A percentile compares a stretch with the other conserved stretches of the same genome.
Evolutionary conservation across 2,113 vertebrate genomes (phyloP).

Genomic region (Anser brachyrhynchus): DNA sequence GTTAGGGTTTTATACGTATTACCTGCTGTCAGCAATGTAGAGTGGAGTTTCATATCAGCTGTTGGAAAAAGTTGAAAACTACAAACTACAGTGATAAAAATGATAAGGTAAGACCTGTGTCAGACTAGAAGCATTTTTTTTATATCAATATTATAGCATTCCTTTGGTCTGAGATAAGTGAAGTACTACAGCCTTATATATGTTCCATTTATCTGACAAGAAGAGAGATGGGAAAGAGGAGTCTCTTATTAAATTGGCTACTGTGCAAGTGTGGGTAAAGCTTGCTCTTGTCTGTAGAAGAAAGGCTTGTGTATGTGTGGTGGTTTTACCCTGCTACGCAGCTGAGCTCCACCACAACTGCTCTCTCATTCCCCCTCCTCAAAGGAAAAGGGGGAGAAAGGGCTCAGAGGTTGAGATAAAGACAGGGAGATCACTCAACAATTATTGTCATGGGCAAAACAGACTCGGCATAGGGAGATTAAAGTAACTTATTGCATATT

Average conservation of each 20-base stretch:
- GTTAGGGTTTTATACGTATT: conserved; percentile 90
- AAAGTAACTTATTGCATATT: too few species aligned
- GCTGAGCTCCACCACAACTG: too few species aligned
- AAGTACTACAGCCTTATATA: neutral
- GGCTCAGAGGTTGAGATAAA: too few species aligned
- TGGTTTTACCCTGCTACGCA: too few species aligned
- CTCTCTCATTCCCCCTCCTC: too few species aligned
- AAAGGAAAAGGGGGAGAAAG: too few species aligned
- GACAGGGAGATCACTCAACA: too few species aligned
- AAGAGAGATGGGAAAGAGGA: neutral
- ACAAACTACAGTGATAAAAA: conserved; percentile 84
- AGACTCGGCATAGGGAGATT: too few species aligned
- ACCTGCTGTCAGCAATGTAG: conserved; percentile 87
- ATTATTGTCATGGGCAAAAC: too few species aligned
- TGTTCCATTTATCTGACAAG: neutral
- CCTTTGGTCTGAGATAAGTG: neutral
- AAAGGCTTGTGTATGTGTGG: neutral
- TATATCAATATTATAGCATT: neutral
- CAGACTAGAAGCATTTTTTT: neutral
- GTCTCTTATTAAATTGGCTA: neutral
- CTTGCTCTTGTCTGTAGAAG: neutral
- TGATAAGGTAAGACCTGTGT: conserved; percentile 85
- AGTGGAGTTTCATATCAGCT: conserved; percentile 91
- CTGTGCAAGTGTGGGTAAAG: neutral
- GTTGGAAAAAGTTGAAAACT: conserved; percentile 93